phyloP scores from a whole-genome alignment of 2,113 vertebrate species.

The Urocolius indicus region DNA sequence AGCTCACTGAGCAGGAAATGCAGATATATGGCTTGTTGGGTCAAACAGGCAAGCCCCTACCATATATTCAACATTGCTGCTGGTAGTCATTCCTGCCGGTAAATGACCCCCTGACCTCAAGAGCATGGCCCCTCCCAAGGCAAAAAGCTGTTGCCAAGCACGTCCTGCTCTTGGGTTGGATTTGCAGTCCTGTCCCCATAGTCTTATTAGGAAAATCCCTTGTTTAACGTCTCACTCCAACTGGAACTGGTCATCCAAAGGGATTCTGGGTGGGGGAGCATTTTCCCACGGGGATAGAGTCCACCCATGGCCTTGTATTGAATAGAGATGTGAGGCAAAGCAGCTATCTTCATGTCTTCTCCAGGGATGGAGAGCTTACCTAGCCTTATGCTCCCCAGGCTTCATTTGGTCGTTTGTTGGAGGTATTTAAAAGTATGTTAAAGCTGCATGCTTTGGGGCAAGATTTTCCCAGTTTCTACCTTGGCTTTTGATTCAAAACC shows the following conservation, averaged over 20 bases:
- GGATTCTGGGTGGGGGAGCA: fast-evolving
- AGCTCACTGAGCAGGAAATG: conserved; percentile 64
- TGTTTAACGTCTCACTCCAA: not conserved
- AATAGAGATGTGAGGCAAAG: not conserved
- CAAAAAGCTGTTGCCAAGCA: not conserved
- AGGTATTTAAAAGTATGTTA: not conserved
- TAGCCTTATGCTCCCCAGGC: not conserved
- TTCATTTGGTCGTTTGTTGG: not conserved
- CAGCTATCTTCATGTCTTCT: not conserved
- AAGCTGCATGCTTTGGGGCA: not conserved
- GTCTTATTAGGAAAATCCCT: not conserved
- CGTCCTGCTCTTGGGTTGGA: not conserved
- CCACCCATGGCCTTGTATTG: not conserved
- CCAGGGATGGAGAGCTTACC: not conserved
- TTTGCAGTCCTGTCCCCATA: not conserved
- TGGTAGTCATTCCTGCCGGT: not conserved
- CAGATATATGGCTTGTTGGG: conserved; percentile 35
- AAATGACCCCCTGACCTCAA: not conserved
- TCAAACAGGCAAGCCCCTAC: not conserved
- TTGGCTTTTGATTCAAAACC: not conserved
- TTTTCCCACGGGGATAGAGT: not conserved
- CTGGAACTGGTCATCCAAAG: not conserved
- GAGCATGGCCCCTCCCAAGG: not conserved
- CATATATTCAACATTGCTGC: not conserved
- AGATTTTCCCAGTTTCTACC: not conserved